These are phyloP conservation scores for Metopolophium dirhodum DNA, from an alignment of 1,140 invertebrate genomes.

Conservation along the genomic window DNA sequence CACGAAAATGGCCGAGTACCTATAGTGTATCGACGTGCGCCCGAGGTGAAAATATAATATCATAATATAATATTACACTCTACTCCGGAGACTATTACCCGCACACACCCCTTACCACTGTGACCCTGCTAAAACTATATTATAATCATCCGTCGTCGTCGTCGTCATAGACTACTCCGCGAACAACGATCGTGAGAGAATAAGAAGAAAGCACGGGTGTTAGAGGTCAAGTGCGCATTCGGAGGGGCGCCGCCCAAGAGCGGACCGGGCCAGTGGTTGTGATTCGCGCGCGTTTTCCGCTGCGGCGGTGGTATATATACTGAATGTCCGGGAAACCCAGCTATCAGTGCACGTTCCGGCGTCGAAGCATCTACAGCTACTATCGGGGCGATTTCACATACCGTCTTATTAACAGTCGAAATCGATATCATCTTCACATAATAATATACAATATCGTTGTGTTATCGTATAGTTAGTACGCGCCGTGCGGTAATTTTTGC, in stretches of 20 bases:
- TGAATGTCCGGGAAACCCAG: not conserved
- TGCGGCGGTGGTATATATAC: not conserved
- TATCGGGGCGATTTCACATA: not conserved
- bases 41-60: not conserved
- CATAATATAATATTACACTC: not conserved
- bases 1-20: not conserved
- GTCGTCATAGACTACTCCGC: not conserved
- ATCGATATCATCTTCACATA: not conserved
- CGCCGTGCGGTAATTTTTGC: not conserved
- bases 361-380: not conserved
- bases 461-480: not conserved
- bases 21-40: not conserved
- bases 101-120: not conserved
- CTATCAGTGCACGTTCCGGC: not conserved
- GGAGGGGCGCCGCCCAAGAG: not conserved
- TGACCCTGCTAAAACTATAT: not conserved
- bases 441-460: not conserved
- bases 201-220: not conserved
- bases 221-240: conserved; percentile 24
- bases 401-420: not conserved
- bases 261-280: not conserved
- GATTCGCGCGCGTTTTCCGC: not conserved
- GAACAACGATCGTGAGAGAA: not conserved
- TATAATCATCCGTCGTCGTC: not conserved
- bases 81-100: not conserved